Evolutionary conservation across 2,113 vertebrate species (phyloP), one percentile per base, ranked within the genome.

Genomic region (Corvus moneduloides): DNA sequence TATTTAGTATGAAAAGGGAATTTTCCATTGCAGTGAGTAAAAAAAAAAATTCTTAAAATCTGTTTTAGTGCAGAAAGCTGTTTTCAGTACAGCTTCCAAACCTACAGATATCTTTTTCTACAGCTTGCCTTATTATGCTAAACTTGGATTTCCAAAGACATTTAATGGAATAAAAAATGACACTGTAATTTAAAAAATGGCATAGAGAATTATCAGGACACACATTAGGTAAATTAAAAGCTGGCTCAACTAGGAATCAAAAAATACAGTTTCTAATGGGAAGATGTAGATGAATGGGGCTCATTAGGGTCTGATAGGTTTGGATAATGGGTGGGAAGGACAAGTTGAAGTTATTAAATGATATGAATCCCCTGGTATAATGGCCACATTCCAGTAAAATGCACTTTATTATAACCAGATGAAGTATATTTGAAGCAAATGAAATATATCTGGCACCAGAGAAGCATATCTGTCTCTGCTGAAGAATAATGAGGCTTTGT

Each of bases 341-440:
- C 61, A 94, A 95, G 89, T 19, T 90, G 83, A 93, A 94, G 61
- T 91, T 96, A 84, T 94, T 92, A 95, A 91, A 87, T 89, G 20
- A 84, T 92, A 84, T 76, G 49, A 93, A 92, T 95, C 91, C 86
- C 61, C 52, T 94, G 89, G 37, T 92, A 84, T 75, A 92, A 75
- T 82, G 80, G 92, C 72, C 35, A 86, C 80, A 84, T 95, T 94
- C 94, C 94, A 90, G 94, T 94, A 93, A 96, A 96, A 81, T 72
- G 43, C 76, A 52, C 44, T 88, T 95, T 95, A 95, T 94, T 94
- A 75, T 86, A 92, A 93, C 86, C 95, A 94, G 89, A 94, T 93
- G 91, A 90, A 90, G 74, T 84, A 78, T 89, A 94, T 87, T 89
- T 92, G 41, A 95, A 93, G 39, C 44, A 89, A 95, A 86, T 81